Base-by-base conservation (phyloP, 2,888 invertebrate genomes). In the Platycheirus albimanus region DNA sequence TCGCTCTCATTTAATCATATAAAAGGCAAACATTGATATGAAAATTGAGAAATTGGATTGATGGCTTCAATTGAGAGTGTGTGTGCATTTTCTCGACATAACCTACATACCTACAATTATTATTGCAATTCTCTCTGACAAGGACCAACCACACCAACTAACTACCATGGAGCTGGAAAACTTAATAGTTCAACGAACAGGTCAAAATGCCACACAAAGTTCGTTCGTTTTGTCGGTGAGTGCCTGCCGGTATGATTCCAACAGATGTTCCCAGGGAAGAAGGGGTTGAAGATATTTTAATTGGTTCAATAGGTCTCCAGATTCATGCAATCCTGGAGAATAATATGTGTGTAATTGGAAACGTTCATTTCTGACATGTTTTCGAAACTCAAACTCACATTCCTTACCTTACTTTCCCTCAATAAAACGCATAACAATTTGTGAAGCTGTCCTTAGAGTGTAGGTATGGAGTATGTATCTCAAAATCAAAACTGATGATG, bases 21-120 rank as follows among this genome's bases (percentile, higher is more conserved):
- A 75, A 64, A 84, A 75, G 56, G 80, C 79, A 85, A 85, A 85
- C 84, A 85, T 75, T 84, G 67, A 77, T 84, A 85, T 84, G 85
- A 77, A 85, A 85, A 85, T 85, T 85, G 77, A 74, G 78, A 78
- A 36, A 83, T 83, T 83, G 72, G 49, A 69, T 72, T 69, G 72
- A 78, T 74, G 54, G 30, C 20, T 19, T n/a, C 52, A 63, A 30
- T 36, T 51, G 64, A 71, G 67, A 61, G 66, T 54, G 67, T 8
- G 30, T 63, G 45, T 36, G 71, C 41, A 71, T 49, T 43, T 71
- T 13, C 63, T 67, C 47, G 36, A 43, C 76, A 71, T 76, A 71
- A 71, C 81, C 71, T 56, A 76, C 10, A 81, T 61, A 45, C 30
- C 3, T 4, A 58, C n/a, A n/a, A n/a, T n/a, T n/a, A 43, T 58